Evolutionary conservation across 2,888 invertebrate genomes (phyloP).

Genomic region (Teleogryllus oceanicus): DNA sequence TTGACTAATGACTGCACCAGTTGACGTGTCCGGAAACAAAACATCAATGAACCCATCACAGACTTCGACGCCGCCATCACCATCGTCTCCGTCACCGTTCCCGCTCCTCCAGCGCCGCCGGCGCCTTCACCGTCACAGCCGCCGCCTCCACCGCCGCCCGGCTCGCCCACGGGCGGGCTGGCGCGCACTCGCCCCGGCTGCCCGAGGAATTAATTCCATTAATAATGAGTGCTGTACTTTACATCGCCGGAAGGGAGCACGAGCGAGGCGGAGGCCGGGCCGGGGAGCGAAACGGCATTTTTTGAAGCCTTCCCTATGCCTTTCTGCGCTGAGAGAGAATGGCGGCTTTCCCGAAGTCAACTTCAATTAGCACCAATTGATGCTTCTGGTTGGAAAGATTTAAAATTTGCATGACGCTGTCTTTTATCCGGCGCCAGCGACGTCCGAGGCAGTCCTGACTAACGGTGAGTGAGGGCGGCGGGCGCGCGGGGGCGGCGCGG

Average conservation of each 20-base stretch:
- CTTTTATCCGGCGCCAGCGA: conserved; percentile 20
- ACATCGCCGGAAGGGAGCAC: conserved; percentile 22
- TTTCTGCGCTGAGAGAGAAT: conserved; percentile 27
- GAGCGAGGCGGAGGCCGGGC: neutral
- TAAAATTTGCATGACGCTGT: conserved; percentile 31
- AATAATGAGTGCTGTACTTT: conserved; percentile 31
- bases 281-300: neutral
- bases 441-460: neutral
- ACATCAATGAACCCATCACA: too few species aligned
- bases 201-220: conserved; percentile 28
- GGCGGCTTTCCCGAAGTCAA: conserved; percentile 30
- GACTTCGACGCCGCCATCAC: too few species aligned
- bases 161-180: too few species aligned
- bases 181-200: neutral
- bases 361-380: conserved; percentile 34
- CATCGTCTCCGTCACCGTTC: neutral
- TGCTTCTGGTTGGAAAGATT: conserved; percentile 31
- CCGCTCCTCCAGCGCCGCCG: neutral
- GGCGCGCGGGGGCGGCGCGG: neutral
- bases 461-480: conserved; percentile 3
- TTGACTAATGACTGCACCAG: too few species aligned
- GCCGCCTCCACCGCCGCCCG: neutral
- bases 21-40: too few species aligned
- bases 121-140: neutral
- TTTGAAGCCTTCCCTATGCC: conserved; percentile 30